Evolutionary conservation across 2,113 vertebrate genomes (phyloP), one percentile per base, ranked within the genome.

Genomic region (Pterocles gutturalis): DNA sequence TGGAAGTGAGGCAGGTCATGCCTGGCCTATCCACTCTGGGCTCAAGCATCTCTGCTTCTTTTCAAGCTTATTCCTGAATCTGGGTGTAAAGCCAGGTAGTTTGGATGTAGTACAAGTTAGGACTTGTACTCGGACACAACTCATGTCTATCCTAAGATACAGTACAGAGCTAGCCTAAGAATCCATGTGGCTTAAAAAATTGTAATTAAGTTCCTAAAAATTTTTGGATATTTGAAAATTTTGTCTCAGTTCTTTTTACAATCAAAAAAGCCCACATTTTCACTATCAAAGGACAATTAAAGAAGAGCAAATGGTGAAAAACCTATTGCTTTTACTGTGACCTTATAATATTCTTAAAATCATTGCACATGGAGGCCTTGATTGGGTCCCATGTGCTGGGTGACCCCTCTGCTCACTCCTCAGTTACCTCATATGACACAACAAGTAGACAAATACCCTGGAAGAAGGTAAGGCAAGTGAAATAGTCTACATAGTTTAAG

Each of bases 181-280:
- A 57, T 65, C 66, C 45, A n/a, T 1, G 0, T 65, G 34, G 61
- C 16, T 70, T 38, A 43, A 85, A 66, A 89, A 76, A 69, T 4
- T 4, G 8, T 8, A 58, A 29, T 45, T 18, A 72, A 57, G 9
- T 87, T 88, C 41, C 17, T 31, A 45, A 70, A 70, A 45, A 31
- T 33, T 38, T 53, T 79, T 48, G 26, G 33, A 43, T 38, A 20
- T 33, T 55, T 90, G 5, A 61, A 90, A 41, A 38, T 41, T 58
- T 64, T 29, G 41, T 53, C 28, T 65, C 9, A 31, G 2, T 58
- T 79, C 7, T 49, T 41, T 61, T 54, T 54, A 29, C 4, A 21
- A 7, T 24, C 0, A 48, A 72, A 76, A 28, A 3, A 2, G 2
- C 5, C 16, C 28, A 29, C 2, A 8, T 80, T 82, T 65, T 53